Base-by-base conservation (phyloP, 2,113 vertebrate species). In the Crotalus horridus region DNA sequence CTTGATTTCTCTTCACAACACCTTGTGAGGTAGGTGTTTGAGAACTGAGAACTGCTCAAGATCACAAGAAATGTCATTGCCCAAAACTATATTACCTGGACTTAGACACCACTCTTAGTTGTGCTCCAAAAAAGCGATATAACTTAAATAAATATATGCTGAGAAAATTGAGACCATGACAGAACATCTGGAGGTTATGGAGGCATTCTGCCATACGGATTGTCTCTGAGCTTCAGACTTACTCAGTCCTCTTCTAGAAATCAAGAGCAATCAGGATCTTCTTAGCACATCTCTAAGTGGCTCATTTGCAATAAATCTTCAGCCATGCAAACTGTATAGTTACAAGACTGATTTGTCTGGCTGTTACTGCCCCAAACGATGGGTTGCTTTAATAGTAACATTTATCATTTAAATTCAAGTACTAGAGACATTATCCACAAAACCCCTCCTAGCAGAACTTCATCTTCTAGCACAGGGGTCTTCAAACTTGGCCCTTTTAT, bases 1-100 rank as follows among this genome's bases (percentile, higher is more conserved):
- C 93, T 91, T 92, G 93, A 94, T 94, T 91, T 95, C 69, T 94
- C 89, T 94, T 97, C 94, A 94, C 92, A 95, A 85, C 7, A 90
- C 93, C 61, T 94, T 88, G 92, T 95, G 95, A 96, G 61, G 29
- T 24, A 94, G 88, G 54, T 81, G 89, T 94, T 54, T 88, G 74
- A 86, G 46, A 91, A 64, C 26, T 95, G 91, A 94, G 93, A 93
- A 91, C 87, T 53, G 46, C 54, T 61, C n/a, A 89, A 56, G 53
- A 55, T 13, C 96, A n/a, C 51, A 93, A 93, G 88, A 85, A 48
- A 95, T 95, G 33, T 94, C 90, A 89, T 43, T 92, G 85, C 93
- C 91, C 93, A 96, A 95, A 90, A 92, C 39, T 4, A 17, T 89
- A 56, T 58, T 51, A 61, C 23, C 17, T 5, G 12, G 17, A 21